Evolutionary conservation across 35 echinoderm and acorn worm genomes (phyloP), one percentile per base, ranked within the genome.

Genomic region (Heliocidaris erythrogramma): DNA sequence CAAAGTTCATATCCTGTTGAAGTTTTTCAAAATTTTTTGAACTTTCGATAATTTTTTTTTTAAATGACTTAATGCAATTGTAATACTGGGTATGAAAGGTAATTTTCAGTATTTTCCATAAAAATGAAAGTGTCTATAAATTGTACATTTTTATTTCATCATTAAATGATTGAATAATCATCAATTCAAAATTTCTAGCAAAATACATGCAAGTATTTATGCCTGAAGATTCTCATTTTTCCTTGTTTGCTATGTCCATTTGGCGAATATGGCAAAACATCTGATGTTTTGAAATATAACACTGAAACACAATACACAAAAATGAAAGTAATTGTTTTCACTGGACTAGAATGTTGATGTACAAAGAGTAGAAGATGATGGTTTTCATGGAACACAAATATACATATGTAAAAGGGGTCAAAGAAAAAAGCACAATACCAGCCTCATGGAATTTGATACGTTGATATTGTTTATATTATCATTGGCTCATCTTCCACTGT

Each of bases 401-500:
- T 42, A 42, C 35, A 42, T n/a, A 24, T n/a, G 27, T 27, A 78
- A n/a, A 78, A 4, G 27, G 65, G 9, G 65, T 78, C 18, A n/a
- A 21, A 24, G 65, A 78, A 78, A 78, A 16, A 78, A 7, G 65
- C 0, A 78, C 17, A n/a, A 78, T n/a, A n/a, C 59, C 12, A 27
- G 65, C 65, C 21, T 27, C 65, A 78, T 78, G 65, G 27, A n/a
- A 78, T 78, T 27, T 6, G 65, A 78, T 78, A 27, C 0, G 65
- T 21, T 78, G 65, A 78, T n/a, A n/a, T 78, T 78, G n/a, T 78
- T 78, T 21, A 27, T 78, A 27, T 78, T 78, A 24, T 78, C 65
- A 78, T 78, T 78, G 65, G 65, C 65, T 78, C 65, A 78, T 78
- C 65, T 78, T 78, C 65, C n/a, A 78, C n/a, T 78, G n/a, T 78